Conservation (phyloP, 2,113 vertebrate species). For the Rhinoptilus africanus region DNA sequence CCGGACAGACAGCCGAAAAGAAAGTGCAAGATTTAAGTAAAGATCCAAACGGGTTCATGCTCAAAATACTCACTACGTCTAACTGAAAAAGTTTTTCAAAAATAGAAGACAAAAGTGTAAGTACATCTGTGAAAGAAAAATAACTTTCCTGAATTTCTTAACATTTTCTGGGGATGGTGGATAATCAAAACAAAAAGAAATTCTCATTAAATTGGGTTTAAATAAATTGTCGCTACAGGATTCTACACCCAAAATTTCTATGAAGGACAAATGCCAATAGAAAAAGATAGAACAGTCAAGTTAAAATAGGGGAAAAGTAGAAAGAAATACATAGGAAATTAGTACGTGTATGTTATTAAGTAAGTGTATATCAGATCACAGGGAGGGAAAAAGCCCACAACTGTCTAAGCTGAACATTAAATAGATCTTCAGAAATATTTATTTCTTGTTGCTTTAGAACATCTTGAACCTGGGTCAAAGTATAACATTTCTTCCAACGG, state of each 20-base stretch:
- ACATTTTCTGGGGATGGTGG: not conserved
- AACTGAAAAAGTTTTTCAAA: not conserved
- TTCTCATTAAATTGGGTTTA: not conserved
- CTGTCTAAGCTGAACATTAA: not conserved
- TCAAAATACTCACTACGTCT: not conserved
- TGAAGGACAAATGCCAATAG: not conserved
- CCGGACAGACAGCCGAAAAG: not conserved
- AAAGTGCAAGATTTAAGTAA: not conserved
- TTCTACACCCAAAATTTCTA: not conserved
- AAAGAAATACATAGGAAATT: not conserved
- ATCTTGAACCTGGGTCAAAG: slow-evolving; percentile 49
- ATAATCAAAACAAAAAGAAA: not conserved
- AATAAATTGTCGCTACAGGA: not conserved
- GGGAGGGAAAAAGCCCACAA: not conserved
- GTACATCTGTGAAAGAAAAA: not conserved
- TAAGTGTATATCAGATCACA: not conserved
- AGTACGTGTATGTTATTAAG: not conserved
- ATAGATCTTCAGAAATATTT: slow-evolving; percentile 41
- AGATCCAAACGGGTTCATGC: not conserved
- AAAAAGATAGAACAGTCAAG: not conserved
- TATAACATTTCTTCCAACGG: slow-evolving; percentile 49
- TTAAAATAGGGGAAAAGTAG: not conserved
- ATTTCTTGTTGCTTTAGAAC: slow-evolving; percentile 47
- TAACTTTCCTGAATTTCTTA: not conserved
- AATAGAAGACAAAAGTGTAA: not conserved